phyloP scores from a whole-genome alignment of 2,888 invertebrate species.

The Himalopsyche japonica region DNA sequence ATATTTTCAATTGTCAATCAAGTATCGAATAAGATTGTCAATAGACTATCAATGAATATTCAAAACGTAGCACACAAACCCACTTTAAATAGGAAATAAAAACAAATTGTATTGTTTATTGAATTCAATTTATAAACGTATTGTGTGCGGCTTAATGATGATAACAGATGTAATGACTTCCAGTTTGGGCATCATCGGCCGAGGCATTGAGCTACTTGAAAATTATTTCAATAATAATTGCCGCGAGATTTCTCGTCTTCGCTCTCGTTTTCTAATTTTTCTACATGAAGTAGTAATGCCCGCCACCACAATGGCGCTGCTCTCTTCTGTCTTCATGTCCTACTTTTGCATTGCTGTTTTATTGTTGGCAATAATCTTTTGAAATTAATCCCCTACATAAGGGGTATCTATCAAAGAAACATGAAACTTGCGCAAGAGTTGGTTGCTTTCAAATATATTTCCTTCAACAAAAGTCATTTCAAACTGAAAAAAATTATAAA shows the following conservation, averaged over 20 bases:
- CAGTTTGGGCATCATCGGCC: not conserved
- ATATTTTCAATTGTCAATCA: no score
- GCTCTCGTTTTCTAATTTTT: slow-evolving; percentile 9
- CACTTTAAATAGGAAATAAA: not conserved
- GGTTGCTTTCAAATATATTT: no score
- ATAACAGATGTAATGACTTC: not conserved
- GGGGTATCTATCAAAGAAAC: no score
- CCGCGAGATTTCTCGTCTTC: not conserved
- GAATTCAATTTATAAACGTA: not conserved
- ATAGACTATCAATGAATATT: no score
- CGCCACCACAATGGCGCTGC: not conserved
- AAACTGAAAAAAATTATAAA: no score
- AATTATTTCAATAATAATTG: not conserved
- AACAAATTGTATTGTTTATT: not conserved
- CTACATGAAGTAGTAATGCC: not conserved
- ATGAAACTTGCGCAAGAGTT: no score
- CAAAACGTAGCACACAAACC: not conserved
- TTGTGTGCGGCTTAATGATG: not conserved
- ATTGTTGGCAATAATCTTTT: not conserved
- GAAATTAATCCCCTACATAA: no score
- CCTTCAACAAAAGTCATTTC: no score
- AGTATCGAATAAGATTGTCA: no score
- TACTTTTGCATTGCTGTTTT: not conserved
- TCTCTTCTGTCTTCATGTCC: not conserved
- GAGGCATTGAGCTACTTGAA: not conserved